Evolutionary conservation across 2,797 vertebrate genomes (phyloP), one percentile per base, ranked within the genome.

Genomic region (Rhynchonycteris naso): DNA sequence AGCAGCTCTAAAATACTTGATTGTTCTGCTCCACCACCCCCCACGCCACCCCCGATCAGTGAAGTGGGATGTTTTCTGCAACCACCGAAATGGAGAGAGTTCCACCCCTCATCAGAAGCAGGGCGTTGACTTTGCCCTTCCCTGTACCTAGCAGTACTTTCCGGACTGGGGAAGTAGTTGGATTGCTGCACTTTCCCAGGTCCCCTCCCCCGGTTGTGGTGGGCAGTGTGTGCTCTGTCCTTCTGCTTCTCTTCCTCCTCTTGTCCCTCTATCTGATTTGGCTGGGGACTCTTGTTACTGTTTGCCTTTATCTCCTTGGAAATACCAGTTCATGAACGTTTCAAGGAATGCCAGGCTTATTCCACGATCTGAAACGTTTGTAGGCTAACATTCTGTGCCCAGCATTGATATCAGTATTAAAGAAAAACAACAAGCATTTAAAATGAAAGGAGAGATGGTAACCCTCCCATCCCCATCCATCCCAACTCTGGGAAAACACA

Each of bases 241-340:
- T 82, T 84, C 84, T 30, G 87, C 43, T 88, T 75, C 56, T 85
- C 72, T 65, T 95, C 61, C 71, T 79, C 71, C 83, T 76, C 68
- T 88, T 54, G 21, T 54, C 10, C 61, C 59, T 87, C 75, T 94
- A 79, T 94, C 96, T 95, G 85, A 96, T 96, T 94, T 97, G 96
- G 78, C 92, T 88, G 13, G 35, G 50, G 15, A 63, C 56, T 66
- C n/a, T n/a, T 93, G 91, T 84, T 65, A 65, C 54, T 61, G 68
- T 83, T 90, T 86, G n/a, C n/a, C 26, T 75, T 88, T 85, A 74
- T 38, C 54, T 54, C 35, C 93, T 91, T 90, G 35, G 76, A 91
- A 79, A 82, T 35, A 63, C 30, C 22, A 28, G 65, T 86, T 63
- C 82, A 58, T 26, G n/a, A 52, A 78, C 50, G 24, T 69, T 94